Base-by-base conservation (phyloP, 2,888 invertebrate genomes). In the Ferdinandea cuprea region DNA sequence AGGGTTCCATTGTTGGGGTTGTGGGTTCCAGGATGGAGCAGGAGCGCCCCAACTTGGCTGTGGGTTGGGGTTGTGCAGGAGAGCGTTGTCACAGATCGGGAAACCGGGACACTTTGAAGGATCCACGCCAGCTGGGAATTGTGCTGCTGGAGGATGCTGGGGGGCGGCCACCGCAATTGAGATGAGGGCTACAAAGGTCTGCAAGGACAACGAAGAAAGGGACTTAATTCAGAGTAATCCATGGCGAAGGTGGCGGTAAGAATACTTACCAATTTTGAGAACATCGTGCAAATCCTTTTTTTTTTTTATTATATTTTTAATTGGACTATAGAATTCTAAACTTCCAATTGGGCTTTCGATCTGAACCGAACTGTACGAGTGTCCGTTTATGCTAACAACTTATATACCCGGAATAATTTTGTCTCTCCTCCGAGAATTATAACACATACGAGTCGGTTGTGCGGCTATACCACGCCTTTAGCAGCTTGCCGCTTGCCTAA, bases 71-170 rank as follows among this genome's bases (percentile, higher is more conserved):
- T 87, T 89, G 85, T 91, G 90, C 85, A 92, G 86, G 30, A 91
- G 88, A n/a, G 89, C 89, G 87, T 92, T 92, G 89, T 92, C 92
- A 88, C 92, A 92, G 88, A 91, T 89, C 85, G 92, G 92, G 85
- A 92, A 92, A 86, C 89, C 89, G 85, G 92, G 92, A 85, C 92
- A 92, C 83, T 91, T 89, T 86, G 89, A 86, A 7, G 92, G 92
- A 88, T 91, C 91, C 15, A 92, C 90, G 54, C 92, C 92, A 85
- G 92, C 92, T 73, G 92, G 92, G 87, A 90, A 92, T 72, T 91
- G 90, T 3, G 91, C 91, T 17, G 91, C 91, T 65, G 86, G 89
- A 74, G 54, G 89, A 85, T 90, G 91, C 85, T 91, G 91, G 9
- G 91, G 91, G 72, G 90, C 89, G 58, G 90, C 90, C 85, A 89